Conservation (phyloP, 2,888 invertebrate species). For the Dioctria rufipes region DNA sequence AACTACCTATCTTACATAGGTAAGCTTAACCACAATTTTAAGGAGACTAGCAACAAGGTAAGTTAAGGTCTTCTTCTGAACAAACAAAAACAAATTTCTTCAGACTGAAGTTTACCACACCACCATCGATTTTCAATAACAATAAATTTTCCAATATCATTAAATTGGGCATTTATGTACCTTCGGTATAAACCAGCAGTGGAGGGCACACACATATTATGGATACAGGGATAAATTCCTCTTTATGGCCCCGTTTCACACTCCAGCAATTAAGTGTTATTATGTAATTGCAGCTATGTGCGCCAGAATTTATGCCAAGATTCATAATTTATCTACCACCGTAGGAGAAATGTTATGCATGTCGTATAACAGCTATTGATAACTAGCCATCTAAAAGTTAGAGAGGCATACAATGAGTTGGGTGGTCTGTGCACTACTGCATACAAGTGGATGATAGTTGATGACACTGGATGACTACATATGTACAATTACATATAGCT, state of each 20-base stretch:
- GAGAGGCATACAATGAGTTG: neutral
- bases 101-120: neutral
- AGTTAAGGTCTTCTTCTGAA: too few relatives aligned
- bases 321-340: constrained; percentile 12
- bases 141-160: constrained; percentile 9
- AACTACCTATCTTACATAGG: too few relatives aligned
- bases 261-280: constrained; percentile 19
- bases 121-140: constrained; percentile 17
- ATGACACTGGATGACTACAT: neutral
- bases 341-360: neutral
- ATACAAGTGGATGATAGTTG: too few relatives aligned
- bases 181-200: neutral
- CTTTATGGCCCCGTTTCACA: constrained; percentile 6
- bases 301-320: constrained; percentile 10
- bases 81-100: constrained; percentile 8
- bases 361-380: neutral
- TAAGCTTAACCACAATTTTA: too few relatives aligned
- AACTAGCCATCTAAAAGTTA: neutral
- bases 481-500: neutral
- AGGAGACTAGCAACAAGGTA: too few relatives aligned
- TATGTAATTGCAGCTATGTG: constrained; percentile 24
- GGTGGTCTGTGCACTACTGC: too few relatives aligned
- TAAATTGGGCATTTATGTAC: constrained; percentile 6
- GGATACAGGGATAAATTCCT: constrained; percentile 7
- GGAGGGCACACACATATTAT: constrained; percentile 1